Conservation (phyloP, 2,888 invertebrate genomes). For the Phlogophora meticulosa region DNA sequence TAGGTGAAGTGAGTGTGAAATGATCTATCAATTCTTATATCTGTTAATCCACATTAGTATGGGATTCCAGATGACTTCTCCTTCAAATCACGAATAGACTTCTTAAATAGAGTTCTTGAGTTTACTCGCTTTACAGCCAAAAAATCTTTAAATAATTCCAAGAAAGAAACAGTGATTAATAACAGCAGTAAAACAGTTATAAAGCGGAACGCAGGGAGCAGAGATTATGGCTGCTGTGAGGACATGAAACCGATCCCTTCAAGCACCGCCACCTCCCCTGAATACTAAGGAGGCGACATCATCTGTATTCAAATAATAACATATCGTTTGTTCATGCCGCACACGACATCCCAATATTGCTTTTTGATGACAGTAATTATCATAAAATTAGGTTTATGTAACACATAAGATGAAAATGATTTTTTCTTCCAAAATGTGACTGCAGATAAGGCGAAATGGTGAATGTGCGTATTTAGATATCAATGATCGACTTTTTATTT, state of each 20-base stretch:
- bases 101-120: no score
- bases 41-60: no score
- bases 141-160: slow-evolving; percentile 7
- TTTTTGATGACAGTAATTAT: slow-evolving; percentile 72
- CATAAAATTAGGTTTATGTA: slow-evolving; percentile 69
- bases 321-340: slow-evolving; percentile 67
- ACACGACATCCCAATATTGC: slow-evolving; percentile 70
- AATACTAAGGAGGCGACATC: slow-evolving; percentile 63
- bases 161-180: slow-evolving; percentile 58
- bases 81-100: no score
- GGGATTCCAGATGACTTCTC: no score
- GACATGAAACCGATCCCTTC: slow-evolving; percentile 63
- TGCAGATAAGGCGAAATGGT: slow-evolving; percentile 37
- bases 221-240: slow-evolving; percentile 60
- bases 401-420: slow-evolving; percentile 63
- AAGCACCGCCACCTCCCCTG: slow-evolving; percentile 41
- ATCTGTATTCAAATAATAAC: slow-evolving; percentile 74
- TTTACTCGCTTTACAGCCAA: not conserved
- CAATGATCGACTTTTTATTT: slow-evolving; percentile 52
- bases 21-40: no score
- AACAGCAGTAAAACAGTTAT: slow-evolving; percentile 55
- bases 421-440: slow-evolving; percentile 56
- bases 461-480: slow-evolving; percentile 41
- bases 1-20: no score
- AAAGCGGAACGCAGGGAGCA: slow-evolving; percentile 53